Base-by-base conservation (phyloP, 1,140 invertebrate species). In the Cotesia chilonis region DNA sequence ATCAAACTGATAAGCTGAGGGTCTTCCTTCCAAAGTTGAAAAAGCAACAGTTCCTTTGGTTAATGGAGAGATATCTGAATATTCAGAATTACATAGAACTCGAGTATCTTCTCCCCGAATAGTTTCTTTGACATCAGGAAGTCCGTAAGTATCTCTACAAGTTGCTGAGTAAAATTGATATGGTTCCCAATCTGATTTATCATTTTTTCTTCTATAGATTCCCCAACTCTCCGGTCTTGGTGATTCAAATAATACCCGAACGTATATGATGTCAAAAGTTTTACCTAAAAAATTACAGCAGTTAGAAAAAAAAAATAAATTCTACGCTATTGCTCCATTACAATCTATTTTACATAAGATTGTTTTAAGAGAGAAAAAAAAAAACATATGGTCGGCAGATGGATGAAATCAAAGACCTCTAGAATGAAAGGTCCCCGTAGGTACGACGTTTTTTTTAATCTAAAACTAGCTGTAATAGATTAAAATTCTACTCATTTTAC, bases 181-280 rank as follows among this genome's bases (percentile, higher is more conserved):
- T 0, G 98, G 96, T 71, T 94, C 91, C 98, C 98, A 99, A 3
- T 90, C 88, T 1, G 91, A 91, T 69, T 93, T 91, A 80, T 96
- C 93, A 47, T 88, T 88, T 4, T 90, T 92, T 70, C 94, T 91
- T 82, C 98, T 98, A 84, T 95, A 99, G 76, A 99, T 97, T 6
- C 95, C 95, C 88, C 99, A 99, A 85, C 96, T 98, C 81, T 99
- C 97, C 0, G 98, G 98, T 59, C 97, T 88, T 0, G 97, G 96
- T 1, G 96, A 97, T 75, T 96, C 93, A 87, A 99, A 99, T 74
- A 96, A 91, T 14, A 99, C 88, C 61, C 95, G 89, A 1, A 99
- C 92, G 80, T 99, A 99, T 0, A 97, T 99, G 72, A 99, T 98
- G 80, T 99, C 97, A 81, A 95, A 99, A 0, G 96, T 91, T 86